Percentiles rank a stretch among this genome's conserved stretches.
These are phyloP conservation scores for Chaetogeoica ovagalla DNA, from an alignment of 2,888 invertebrate genomes.

Conservation along the genomic window DNA sequence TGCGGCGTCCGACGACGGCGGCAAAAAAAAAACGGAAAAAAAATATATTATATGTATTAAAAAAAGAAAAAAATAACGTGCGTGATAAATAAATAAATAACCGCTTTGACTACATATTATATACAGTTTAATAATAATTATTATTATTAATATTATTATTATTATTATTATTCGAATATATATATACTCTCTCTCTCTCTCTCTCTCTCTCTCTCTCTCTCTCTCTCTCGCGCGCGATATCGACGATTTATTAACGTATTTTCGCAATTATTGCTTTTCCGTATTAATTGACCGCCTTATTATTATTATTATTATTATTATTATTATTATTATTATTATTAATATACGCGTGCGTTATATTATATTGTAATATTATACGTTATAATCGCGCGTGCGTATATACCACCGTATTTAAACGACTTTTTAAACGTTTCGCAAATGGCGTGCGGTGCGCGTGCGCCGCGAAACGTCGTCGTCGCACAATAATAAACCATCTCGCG, in stretches of 20 bases:
- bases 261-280: conserved; percentile 6
- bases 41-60: background rate
- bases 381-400: background rate
- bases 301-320: no score
- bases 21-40: background rate
- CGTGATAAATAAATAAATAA: conserved; percentile 7
- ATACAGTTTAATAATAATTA: background rate
- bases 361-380: background rate
- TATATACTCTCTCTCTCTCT: no score
- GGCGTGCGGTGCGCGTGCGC: conserved; percentile 15
- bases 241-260: conserved; percentile 6
- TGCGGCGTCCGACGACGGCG: no score
- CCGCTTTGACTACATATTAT: background rate
- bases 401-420: background rate
- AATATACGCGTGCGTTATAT: background rate
- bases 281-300: conserved; percentile 34
- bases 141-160: no score
- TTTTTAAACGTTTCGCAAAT: conserved; percentile 35
- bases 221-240: conserved; percentile 25
- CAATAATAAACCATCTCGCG: conserved; percentile 19
- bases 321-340: background rate
- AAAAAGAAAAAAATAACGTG: background rate
- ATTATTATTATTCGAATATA: no score
- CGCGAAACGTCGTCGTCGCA: background rate
- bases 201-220: no score